phyloP scores from a whole-genome alignment of 2,797 vertebrate species.

The Dryobates pubescens region DNA sequence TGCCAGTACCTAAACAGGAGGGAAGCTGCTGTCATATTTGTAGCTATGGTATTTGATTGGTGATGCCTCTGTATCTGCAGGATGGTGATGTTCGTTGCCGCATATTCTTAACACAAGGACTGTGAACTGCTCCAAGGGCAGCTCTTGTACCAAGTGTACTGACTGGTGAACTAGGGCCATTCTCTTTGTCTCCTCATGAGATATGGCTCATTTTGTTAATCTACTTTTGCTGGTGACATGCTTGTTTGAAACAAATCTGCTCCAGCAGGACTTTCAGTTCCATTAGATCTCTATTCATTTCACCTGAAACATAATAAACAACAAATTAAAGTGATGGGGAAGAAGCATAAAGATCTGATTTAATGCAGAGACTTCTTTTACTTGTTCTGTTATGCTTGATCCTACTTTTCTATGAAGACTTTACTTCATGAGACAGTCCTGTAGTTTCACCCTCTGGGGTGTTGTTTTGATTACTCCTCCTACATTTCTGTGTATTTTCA shows the following conservation, averaged over 20 bases:
- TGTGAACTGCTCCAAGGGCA: background rate
- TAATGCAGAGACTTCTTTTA: background rate
- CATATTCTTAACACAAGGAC: background rate
- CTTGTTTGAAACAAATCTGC: background rate
- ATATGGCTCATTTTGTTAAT: background rate
- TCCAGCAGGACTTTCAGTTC: background rate
- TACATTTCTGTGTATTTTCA: background rate
- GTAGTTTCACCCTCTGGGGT: background rate
- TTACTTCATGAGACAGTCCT: background rate
- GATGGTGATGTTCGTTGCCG: background rate
- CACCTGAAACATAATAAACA: background rate
- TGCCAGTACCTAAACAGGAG: background rate
- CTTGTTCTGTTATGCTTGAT: background rate
- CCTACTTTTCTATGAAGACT: background rate
- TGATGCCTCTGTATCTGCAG: background rate
- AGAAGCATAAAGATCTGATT: background rate
- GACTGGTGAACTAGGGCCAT: rapidly evolving
- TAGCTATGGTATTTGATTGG: background rate
- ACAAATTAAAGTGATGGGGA: background rate
- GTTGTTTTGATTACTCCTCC: background rate
- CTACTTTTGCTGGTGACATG: background rate
- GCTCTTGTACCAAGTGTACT: background rate
- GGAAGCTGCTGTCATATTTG: background rate
- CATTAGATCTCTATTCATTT: background rate
- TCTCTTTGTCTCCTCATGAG: background rate